Base-by-base conservation (phyloP, 2,113 vertebrate genomes). In the Chaetops frenatus region DNA sequence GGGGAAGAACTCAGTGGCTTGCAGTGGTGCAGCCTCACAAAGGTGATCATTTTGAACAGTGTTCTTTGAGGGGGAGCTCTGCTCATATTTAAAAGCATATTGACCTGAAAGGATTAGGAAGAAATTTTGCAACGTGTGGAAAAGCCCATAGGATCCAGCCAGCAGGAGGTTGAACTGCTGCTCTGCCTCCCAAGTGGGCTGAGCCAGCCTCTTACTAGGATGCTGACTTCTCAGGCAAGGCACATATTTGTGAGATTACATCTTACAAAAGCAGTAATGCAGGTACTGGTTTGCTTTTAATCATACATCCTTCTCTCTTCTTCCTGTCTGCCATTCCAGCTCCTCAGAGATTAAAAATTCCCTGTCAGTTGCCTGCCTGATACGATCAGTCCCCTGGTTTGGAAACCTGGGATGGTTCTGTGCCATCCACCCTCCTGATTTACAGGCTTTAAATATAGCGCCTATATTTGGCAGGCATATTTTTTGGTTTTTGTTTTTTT, bases 201-300 rank as follows among this genome's bases (percentile, higher is more conserved):
- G 56, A 94, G 50, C 51, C 71, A 81, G 42, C 44, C 51, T 81
- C 64, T 69, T 58, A 12, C 15, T 5, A 15, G 48, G 67, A 73
- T 38, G 64, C 58, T 1, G 9, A 42, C 42, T 90, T 88, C 82
- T 78, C 71, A 57, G 92, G 95, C 96, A 94, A 92, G 72, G 56
- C 48, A 58, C 31, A 21, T 94, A 80, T 79, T 82, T 95, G 90
- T 85, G 88, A 90, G 74, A 87, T 87, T 85, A 76, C 48, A 45
- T 90, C 81, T 89, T 85, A 87, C 53, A 67, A 82, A 95, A 82
- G 85, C 70, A 82, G 88, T 85, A 90, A 67, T 76, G 81, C 84
- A 93, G 70, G 65, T 94, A 60, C 61, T 47, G 53, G 17, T 94
- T 90, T 94, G 70, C 87, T 96, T 93, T 90, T 79, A 62, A 76